Base-by-base conservation (phyloP, 2,113 vertebrate genomes). In the Triplophysa siluroides region DNA sequence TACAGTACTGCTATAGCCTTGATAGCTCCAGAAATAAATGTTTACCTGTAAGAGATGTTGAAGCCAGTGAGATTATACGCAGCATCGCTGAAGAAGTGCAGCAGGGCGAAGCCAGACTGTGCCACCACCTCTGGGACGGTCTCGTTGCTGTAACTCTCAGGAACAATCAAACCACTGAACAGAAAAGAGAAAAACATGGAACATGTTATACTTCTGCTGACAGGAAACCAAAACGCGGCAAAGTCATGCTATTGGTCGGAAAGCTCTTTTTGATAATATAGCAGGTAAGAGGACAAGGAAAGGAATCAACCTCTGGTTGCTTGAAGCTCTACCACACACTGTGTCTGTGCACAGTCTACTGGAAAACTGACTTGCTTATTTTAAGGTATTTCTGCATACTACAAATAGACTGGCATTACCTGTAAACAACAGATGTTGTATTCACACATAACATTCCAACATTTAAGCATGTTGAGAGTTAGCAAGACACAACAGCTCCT, bases 51-150 rank as follows among this genome's bases (percentile, higher is more conserved):
- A 0, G 96, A 97, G 86, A 99, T 97, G 93, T 99, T 98, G 91
- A 99, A 99, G 81, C 98, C 98, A 0, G 98, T 99, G 83, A 99
- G 92, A 87, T 99, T 99, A 88, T 99, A 99, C 78, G 98, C 97
- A 38, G 98, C 98, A 2, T 99, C 98, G 0, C 98, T 99, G 90
- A 99, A 99, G 92, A 99, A 99, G 90, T 99, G 98, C 58, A 99
- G 91, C 47, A 99, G 92, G 18, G 94, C 94, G 56, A 91, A 98
- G 29, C 97, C 96, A 3, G 97, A 98, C 68, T 95, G 93, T 54
- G 95, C 93, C 61, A 95, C 94, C 61, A 99, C 97, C 89, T 99
- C 98, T 0, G 98, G 98, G 19, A 98, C 93, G 0, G 97, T 95
- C 87, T 97, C 96, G 0, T 98, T 98, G 87, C 93, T 90, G 0